Evolutionary conservation across 2,888 invertebrate genomes (phyloP).

Genomic region (Zaprionus bogoriensis): DNA sequence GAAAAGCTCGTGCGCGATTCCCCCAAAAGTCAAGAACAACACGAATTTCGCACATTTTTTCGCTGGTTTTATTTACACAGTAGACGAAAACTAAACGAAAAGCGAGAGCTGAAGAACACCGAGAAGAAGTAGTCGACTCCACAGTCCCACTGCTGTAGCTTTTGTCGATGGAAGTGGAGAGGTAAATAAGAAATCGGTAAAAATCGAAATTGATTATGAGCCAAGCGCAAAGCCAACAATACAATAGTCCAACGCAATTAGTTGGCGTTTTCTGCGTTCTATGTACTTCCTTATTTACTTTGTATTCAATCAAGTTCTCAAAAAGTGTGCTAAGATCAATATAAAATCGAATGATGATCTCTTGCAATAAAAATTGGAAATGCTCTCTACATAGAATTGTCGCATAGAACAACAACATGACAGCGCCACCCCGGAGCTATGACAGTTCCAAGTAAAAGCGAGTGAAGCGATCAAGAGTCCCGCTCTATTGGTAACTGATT

Average conservation of each 20-base stretch:
- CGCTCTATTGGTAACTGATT: slow-evolving; percentile 9
- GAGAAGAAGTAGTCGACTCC: not conserved
- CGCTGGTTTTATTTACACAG: slow-evolving; percentile 29
- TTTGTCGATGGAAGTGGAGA: slow-evolving; percentile 1
- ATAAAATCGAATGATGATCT: no score
- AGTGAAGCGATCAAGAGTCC: no score
- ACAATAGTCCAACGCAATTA: slow-evolving; percentile 26
- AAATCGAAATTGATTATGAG: not conserved
- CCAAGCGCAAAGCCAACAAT: slow-evolving; percentile 6
- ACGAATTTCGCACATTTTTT: slow-evolving; percentile 51
- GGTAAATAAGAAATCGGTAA: slow-evolving; percentile 8
- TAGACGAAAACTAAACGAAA: slow-evolving; percentile 16
- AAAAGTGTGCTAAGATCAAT: slow-evolving; percentile 22
- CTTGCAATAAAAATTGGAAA: no score
- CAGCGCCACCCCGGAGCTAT: no score
- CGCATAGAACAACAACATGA: no score
- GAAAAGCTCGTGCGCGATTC: slow-evolving; percentile 33
- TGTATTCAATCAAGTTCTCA: slow-evolving; percentile 8
- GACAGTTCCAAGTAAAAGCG: no score
- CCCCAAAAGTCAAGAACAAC: slow-evolving; percentile 46
- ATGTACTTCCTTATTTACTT: slow-evolving; percentile 45
- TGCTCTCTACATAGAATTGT: no score
- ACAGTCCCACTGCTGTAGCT: not conserved
- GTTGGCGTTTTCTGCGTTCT: slow-evolving; percentile 8
- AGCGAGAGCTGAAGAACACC: slow-evolving; percentile 4